Conservation (phyloP, 1,140 invertebrate genomes). For the Chlorops oryzae region DNA sequence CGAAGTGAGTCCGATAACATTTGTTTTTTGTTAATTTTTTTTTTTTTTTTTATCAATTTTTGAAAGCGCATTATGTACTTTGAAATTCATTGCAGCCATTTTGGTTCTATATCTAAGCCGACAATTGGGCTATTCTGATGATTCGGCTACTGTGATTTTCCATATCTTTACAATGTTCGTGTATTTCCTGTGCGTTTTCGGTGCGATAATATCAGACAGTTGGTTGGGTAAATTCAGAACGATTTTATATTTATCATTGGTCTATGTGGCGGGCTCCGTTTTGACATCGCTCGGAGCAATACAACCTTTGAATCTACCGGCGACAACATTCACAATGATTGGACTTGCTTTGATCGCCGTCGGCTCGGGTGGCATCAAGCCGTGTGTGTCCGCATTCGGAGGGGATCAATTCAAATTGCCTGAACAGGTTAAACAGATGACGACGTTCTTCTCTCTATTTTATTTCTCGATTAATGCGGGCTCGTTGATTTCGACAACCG, state of each 20-base stretch:
- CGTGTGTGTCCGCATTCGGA: conserved; percentile 94
- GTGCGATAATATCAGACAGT: conserved; percentile 77
- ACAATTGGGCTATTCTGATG: conserved; percentile 57
- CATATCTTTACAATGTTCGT: conserved; percentile 75
- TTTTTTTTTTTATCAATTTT: conserved; percentile 47
- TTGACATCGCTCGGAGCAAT: conserved; percentile 67
- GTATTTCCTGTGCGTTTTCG: conserved; percentile 74
- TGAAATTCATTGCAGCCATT: conserved; percentile 57
- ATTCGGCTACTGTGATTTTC: conserved; percentile 68
- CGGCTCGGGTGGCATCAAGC: conserved; percentile 95
- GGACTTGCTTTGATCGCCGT: conserved; percentile 78
- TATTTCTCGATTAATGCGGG: conserved; percentile 93
- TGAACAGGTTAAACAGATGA: conserved; percentile 69
- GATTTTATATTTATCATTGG: conserved; percentile 78
- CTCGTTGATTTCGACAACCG: conserved; percentile 79
- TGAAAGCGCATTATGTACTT: conserved; percentile 64
- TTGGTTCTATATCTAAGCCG: conserved; percentile 69
- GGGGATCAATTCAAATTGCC: conserved; percentile 90
- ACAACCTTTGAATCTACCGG: conserved; percentile 54
- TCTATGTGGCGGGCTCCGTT: conserved; percentile 84
- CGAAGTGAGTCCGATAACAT: conserved; percentile 70
- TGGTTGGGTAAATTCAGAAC: conserved; percentile 78
- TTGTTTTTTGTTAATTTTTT: not conserved
- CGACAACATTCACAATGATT: conserved; percentile 63
- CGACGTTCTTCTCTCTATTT: conserved; percentile 87